Conservation (phyloP, 2,888 invertebrate genomes). For the Lepeophtheirus nordmannii region DNA sequence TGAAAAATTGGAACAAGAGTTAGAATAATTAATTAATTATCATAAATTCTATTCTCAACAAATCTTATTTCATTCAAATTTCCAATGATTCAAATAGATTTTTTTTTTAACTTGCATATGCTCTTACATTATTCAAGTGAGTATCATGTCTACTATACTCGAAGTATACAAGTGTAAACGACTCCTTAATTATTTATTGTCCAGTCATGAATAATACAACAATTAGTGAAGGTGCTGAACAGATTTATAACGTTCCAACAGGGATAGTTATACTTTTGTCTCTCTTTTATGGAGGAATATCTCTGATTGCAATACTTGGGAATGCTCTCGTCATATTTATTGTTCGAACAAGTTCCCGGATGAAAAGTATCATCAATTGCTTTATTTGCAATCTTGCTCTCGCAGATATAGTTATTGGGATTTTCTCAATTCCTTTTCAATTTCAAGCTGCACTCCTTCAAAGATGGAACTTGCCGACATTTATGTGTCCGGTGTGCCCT, state of each 20-base stretch:
- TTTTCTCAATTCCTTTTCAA: slow-evolving; percentile 64
- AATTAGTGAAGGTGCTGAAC: background rate
- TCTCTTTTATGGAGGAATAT: slow-evolving; percentile 62
- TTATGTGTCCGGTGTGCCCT: slow-evolving; percentile 75
- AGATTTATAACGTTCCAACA: slow-evolving; percentile 53
- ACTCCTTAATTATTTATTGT: slow-evolving; percentile 5
- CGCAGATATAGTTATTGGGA: slow-evolving; percentile 68
- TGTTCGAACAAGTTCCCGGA: slow-evolving; percentile 46
- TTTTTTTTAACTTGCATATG: too few relatives aligned
- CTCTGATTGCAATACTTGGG: slow-evolving; percentile 60
- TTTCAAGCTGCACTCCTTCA: slow-evolving; percentile 65
- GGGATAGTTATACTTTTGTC: slow-evolving; percentile 57
- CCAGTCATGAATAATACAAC: slow-evolving; percentile 6
- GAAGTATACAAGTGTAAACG: background rate
- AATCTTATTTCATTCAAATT: too few relatives aligned
- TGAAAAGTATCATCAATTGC: slow-evolving; percentile 38
- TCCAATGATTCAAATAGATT: too few relatives aligned
- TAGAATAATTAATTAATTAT: too few relatives aligned
- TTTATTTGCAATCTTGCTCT: slow-evolving; percentile 53
- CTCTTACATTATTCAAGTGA: too few relatives aligned
- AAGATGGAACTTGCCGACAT: slow-evolving; percentile 65
- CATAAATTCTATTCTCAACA: too few relatives aligned
- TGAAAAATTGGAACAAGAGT: too few relatives aligned
- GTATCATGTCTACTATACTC: too few relatives aligned
- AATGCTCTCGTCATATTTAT: slow-evolving; percentile 74